Percentiles rank a stretch among this genome's conserved stretches.
Evolutionary conservation across 2,113 vertebrate genomes (phyloP).

Genomic region (Spheniscus mendiculus): DNA sequence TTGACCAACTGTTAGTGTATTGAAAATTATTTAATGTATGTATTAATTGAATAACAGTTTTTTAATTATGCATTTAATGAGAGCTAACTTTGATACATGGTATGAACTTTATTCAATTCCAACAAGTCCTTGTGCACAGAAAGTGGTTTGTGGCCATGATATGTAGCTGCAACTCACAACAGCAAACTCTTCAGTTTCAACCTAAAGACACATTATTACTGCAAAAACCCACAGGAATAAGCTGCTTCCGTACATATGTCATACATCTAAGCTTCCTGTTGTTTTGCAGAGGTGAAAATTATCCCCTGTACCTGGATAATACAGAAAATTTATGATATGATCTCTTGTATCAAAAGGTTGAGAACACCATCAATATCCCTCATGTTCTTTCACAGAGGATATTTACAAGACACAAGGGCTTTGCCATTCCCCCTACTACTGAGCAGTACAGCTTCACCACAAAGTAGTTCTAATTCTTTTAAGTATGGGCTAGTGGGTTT

Average conservation of each 20-base stretch:
- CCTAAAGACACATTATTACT: background rate
- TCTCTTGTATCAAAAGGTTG: background rate
- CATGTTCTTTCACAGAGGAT: background rate
- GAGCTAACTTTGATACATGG: background rate
- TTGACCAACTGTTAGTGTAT: background rate
- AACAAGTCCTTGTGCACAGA: rapidly evolving
- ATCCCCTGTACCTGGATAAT: background rate
- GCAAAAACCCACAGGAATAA: background rate
- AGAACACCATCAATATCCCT: background rate
- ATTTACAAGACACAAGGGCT: background rate
- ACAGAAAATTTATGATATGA: background rate
- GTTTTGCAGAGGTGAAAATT: background rate
- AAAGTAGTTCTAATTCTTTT: background rate
- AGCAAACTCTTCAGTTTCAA: background rate
- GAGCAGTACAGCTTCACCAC: background rate
- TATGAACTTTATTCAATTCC: background rate
- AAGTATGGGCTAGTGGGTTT: background rate
- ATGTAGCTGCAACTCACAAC: background rate
- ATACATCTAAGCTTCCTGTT: background rate
- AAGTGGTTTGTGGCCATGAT: background rate
- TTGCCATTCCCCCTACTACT: background rate
- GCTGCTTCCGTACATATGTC: background rate
- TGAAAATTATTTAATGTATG: background rate
- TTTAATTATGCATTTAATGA: background rate
- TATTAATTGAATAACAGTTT: background rate